These are phyloP conservation scores for Sycophila sp. DNA, from an alignment of 1,140 invertebrate genomes.

Conservation along the genomic window DNA sequence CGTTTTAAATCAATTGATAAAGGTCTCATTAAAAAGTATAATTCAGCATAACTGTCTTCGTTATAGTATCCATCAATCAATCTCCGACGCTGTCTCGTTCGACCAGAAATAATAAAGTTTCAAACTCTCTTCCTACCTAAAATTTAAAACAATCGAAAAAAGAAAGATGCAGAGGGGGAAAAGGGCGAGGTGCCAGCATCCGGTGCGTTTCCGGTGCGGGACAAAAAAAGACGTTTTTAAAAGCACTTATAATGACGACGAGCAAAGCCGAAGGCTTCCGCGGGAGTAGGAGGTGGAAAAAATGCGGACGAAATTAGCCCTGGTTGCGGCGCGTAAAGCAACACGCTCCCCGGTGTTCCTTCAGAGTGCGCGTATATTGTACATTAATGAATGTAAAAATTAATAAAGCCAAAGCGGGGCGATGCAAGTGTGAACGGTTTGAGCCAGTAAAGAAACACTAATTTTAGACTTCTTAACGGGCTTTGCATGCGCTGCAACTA, in stretches of 20 bases:
- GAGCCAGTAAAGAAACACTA: background rate
- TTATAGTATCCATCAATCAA: too few species aligned
- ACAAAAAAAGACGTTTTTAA: conserved; percentile 16
- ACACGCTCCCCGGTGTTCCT: background rate
- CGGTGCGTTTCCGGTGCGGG: conserved; percentile 13
- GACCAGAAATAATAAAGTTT: too few species aligned
- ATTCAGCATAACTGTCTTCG: too few species aligned
- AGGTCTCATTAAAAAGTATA: too few species aligned
- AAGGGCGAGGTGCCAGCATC: background rate
- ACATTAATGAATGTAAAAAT: background rate
- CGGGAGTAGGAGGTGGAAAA: background rate
- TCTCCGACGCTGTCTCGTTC: too few species aligned
- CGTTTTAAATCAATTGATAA: too few species aligned
- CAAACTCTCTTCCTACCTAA: too few species aligned
- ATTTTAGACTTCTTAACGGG: background rate
- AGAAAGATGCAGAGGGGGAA: background rate
- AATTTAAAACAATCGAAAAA: too few species aligned
- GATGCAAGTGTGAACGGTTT: too few species aligned
- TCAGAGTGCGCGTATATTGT: background rate
- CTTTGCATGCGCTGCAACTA: background rate
- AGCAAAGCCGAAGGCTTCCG: background rate
- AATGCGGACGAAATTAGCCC: background rate
- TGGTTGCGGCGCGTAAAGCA: background rate
- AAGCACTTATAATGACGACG: conserved; percentile 16
- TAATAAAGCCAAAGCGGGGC: too few species aligned